phyloP scores from a whole-genome alignment of 2,113 vertebrate species.

The Mobula birostris region DNA sequence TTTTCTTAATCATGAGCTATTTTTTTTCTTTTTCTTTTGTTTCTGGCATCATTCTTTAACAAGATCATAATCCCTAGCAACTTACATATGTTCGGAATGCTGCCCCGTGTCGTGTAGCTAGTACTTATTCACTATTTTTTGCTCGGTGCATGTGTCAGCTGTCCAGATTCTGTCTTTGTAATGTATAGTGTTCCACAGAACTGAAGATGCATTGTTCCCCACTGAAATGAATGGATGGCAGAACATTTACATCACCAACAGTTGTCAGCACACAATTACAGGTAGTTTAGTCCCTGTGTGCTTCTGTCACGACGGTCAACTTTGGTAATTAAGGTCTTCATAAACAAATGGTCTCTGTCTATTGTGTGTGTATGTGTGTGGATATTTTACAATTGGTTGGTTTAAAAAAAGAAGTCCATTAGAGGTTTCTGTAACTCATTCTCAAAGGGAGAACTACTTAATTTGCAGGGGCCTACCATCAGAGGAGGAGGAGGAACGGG shows the following conservation, averaged over 20 bases:
- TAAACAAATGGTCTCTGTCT: neutral
- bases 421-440: neutral
- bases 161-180: constrained; percentile 2
- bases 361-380: neutral
- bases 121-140: neutral
- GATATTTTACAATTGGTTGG: neutral
- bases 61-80: neutral
- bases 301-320: neutral
- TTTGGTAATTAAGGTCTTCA: neutral
- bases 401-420: neutral
- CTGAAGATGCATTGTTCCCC: neutral
- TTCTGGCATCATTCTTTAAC: neutral
- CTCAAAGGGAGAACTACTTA: no score
- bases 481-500: no score
- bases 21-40: neutral
- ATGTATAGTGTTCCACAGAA: neutral
- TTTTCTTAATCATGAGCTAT: neutral
- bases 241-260: neutral
- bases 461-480: no score
- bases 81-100: neutral
- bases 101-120: neutral
- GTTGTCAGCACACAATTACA: neutral
- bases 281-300: neutral
- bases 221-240: neutral
- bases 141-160: neutral